Percentiles rank a stretch among this genome's conserved stretches.
Evolutionary conservation across 2,888 invertebrate genomes (phyloP).

Genomic region (Adelphocoris suturalis): DNA sequence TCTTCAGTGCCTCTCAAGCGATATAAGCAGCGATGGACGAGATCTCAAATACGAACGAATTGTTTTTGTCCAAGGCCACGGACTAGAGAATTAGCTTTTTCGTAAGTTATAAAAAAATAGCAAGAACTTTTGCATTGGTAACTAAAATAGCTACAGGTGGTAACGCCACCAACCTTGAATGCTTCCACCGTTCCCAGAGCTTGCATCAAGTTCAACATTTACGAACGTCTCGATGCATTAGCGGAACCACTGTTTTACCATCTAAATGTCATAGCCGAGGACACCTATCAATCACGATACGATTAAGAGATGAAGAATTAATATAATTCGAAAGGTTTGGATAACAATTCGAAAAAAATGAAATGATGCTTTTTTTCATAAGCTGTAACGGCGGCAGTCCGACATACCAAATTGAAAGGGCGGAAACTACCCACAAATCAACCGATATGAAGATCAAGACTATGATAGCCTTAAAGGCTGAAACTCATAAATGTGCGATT

Average conservation of each 20-base stretch:
- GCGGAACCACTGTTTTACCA: background rate
- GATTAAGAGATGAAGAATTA: background rate
- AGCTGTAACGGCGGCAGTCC: slow-evolving; percentile 39
- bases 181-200: background rate
- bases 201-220: background rate
- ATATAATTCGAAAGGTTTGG: background rate
- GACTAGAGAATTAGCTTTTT: background rate
- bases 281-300: background rate
- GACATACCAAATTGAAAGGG: background rate
- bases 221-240: background rate
- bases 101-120: background rate
- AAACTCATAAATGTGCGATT: background rate
- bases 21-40: background rate
- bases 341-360: background rate
- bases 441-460: background rate
- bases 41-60: background rate
- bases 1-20: background rate
- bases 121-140: background rate
- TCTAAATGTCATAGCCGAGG: background rate
- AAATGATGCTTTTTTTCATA: background rate
- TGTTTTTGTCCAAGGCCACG: background rate
- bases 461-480: background rate
- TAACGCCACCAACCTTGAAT: slow-evolving; percentile 53
- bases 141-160: slow-evolving; percentile 63
- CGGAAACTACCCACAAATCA: background rate